phyloP scores from a whole-genome alignment of 1,140 invertebrate species.

The Lepidurus packardi region DNA sequence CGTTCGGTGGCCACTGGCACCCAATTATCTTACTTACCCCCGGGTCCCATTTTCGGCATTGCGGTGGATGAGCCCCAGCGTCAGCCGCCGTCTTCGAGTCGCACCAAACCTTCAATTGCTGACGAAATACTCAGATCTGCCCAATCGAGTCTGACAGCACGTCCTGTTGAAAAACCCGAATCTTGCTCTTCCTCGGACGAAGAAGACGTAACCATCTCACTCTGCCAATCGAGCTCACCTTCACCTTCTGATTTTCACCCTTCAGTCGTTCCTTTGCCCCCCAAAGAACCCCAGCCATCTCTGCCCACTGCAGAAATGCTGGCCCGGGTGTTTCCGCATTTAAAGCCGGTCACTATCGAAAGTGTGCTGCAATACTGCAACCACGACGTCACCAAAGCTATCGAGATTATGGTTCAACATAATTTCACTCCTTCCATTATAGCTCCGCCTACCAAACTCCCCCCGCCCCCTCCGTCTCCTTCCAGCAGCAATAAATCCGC shows the following conservation, averaged over 20 bases:
- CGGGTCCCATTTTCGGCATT: conserved; percentile 79
- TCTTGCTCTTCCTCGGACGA: not conserved
- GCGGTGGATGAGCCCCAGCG: conserved; percentile 51
- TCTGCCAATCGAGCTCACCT: not conserved
- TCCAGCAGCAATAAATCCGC: conserved; percentile 18
- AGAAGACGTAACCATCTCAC: not conserved
- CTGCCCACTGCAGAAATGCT: conserved; percentile 71
- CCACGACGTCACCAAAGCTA: conserved; percentile 73
- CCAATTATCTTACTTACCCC: conserved; percentile 71
- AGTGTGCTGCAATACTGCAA: conserved; percentile 77
- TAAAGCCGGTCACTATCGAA: conserved; percentile 73
- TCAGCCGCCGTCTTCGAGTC: conserved; percentile 35
- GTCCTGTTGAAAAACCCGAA: not conserved
- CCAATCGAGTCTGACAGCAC: not conserved
- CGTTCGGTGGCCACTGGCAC: conserved; percentile 82
- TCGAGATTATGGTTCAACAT: conserved; percentile 56
- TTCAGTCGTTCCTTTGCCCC: not conserved
- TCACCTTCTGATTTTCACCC: not conserved
- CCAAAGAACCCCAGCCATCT: conserved; percentile 42
- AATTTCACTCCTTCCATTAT: not conserved
- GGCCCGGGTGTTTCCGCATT: conserved; percentile 76
- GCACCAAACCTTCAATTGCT: not conserved
- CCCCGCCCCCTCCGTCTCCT: not conserved
- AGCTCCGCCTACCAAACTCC: not conserved
- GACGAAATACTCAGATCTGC: not conserved